These are phyloP conservation scores for Drosophila fuyamai DNA, from an alignment of 1,140 invertebrate genomes.

Conservation along the genomic window DNA sequence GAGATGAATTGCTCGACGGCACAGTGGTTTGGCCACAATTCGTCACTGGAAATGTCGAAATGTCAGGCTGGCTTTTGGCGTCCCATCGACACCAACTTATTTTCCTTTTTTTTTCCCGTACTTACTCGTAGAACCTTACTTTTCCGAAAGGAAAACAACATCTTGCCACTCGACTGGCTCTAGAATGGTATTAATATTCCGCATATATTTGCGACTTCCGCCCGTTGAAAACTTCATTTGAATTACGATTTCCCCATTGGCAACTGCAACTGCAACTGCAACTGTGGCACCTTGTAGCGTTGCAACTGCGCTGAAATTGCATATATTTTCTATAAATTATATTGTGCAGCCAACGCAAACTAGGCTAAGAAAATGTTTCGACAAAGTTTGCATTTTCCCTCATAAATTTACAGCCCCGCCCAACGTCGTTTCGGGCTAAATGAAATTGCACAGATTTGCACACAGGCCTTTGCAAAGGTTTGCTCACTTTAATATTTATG, in stretches of 20 bases:
- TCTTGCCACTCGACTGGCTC: neutral
- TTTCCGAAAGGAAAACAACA: neutral
- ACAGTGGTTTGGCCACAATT: constrained; percentile 21
- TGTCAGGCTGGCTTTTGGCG: neutral
- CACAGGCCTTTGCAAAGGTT: constrained; percentile 45
- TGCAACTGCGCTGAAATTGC: constrained; percentile 38
- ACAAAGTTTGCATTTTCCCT: constrained; percentile 48
- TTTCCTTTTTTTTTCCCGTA: neutral
- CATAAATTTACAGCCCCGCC: constrained; percentile 46
- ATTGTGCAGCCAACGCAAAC: constrained; percentile 38
- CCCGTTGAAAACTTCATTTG: constrained; percentile 51
- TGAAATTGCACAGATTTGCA: constrained; percentile 64
- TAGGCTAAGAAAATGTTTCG: constrained; percentile 57
- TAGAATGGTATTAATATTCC: constrained; percentile 45
- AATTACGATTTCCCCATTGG: constrained; percentile 50
- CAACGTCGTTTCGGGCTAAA: constrained; percentile 26
- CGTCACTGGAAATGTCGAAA: constrained; percentile 11
- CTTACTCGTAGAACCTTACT: neutral
- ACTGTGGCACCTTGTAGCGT: constrained; percentile 24
- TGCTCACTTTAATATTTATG: constrained; percentile 78
- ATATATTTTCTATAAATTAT: constrained; percentile 72
- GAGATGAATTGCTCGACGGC: constrained; percentile 39
- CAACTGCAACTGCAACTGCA: constrained; percentile 24
- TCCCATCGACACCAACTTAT: neutral
- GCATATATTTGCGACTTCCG: constrained; percentile 41